Evolutionary conservation across 2,113 vertebrate species (phyloP).

Genomic region (Lynx canadensis): DNA sequence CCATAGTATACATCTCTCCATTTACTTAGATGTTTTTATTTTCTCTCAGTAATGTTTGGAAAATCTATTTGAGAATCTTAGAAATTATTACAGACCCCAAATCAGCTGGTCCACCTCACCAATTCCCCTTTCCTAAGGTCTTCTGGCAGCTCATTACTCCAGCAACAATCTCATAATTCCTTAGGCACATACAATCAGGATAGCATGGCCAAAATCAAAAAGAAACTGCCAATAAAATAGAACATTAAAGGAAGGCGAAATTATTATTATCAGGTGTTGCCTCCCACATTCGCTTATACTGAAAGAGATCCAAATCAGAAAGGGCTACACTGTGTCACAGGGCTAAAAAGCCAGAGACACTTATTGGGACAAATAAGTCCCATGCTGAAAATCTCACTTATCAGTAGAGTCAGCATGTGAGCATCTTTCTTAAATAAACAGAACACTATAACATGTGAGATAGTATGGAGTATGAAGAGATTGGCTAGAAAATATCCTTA

Average conservation of each 20-base stretch:
- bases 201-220: constrained; percentile 24
- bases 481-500: not conserved
- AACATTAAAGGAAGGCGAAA: constrained; percentile 10
- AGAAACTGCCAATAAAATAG: constrained; percentile 31
- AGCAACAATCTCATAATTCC: constrained; percentile 38
- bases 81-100: constrained; percentile 26
- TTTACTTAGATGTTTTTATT: constrained; percentile 42
- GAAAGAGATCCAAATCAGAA: not conserved
- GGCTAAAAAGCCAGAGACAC: not conserved
- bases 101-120: not conserved
- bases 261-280: not conserved
- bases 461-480: not conserved
- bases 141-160: not conserved
- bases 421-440: constrained; percentile 37
- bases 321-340: not conserved
- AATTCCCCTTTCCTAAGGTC: not conserved
- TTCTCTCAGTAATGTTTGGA: not conserved
- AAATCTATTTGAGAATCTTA: not conserved
- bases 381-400: not conserved
- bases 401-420: not conserved
- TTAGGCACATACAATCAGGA: not conserved
- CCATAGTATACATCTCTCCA: not conserved
- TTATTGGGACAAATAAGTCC: not conserved
- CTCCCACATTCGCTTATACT: not conserved
- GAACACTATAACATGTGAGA: not conserved